Evolutionary conservation across 1,140 invertebrate species (phyloP), one percentile per base, ranked within the genome.

Genomic region (Bombus difficillimus): DNA sequence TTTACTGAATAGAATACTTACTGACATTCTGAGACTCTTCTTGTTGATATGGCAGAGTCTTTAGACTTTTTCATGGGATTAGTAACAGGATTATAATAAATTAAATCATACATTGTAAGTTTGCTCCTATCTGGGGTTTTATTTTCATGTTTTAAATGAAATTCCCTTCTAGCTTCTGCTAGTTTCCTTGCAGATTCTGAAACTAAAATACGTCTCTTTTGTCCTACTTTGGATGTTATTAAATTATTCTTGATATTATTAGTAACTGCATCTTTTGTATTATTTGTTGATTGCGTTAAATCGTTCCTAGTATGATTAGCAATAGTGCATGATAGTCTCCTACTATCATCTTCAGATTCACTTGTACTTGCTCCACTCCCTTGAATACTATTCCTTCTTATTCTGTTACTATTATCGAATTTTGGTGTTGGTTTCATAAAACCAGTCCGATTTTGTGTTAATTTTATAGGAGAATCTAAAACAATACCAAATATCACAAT

Each of bases 91-190:
- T 99, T 99, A 93, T 98, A 98, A 94, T 97, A 98, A 89, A 98
- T 98, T 71, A 98, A 96, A 95, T 99, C 98, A 89, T 97, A 97
- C 98, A 99, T 98, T 66, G 97, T 98, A 81, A 98, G 96, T 75
- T 96, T 96, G 39, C 96, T 95, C 89, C 96, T 96, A 89, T 98
- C 97, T 4, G 96, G 96, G 39, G 94, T 93, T 82, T 95, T 95
- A 41, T 96, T 93, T 47, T 95, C 95, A 76, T 96, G 95, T 76
- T 96, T 96, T 12, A 96, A 92, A 25, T 96, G 92, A 92, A 97
- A 97, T 86, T 97, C 96, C 39, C 95, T 92, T 85, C 95, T 93
- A 25, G 96, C 95, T 86, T 96, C 95, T 3, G 95, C 95, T 32
- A 96, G 85, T 90, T 96, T 96, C 87, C 95, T 94, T 10, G 95